Evolutionary conservation across 2,113 vertebrate genomes (phyloP).

Genomic region (Petaurus breviceps): DNA sequence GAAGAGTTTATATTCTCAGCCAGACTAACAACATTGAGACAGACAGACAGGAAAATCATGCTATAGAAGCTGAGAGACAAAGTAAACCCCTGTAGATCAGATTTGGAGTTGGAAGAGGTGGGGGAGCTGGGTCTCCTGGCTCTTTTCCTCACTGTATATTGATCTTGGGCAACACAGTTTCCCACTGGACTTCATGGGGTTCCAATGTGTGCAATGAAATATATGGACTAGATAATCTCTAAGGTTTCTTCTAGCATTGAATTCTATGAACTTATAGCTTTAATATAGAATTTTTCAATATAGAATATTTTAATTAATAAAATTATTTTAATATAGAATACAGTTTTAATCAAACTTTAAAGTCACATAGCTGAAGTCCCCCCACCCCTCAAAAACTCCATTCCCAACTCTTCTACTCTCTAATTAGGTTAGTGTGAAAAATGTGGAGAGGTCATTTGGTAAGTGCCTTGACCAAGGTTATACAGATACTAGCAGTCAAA

Average conservation of each 20-base stretch:
- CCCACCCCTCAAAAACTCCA: not conserved
- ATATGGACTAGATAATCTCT: not conserved
- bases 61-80: not conserved
- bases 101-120: not conserved
- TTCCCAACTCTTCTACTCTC: not conserved
- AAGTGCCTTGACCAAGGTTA: not conserved
- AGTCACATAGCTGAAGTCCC: not conserved
- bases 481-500: not conserved
- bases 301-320: too few species aligned
- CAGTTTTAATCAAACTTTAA: not conserved
- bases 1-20: too few species aligned
- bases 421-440: not conserved
- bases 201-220: not conserved
- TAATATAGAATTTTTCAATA: not conserved
- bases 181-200: not conserved
- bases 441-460: not conserved
- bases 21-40: too few species aligned
- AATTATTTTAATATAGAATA: too few species aligned
- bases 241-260: not conserved
- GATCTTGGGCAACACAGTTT: not conserved
- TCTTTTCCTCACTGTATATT: not conserved
- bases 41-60: not conserved
- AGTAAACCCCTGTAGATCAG: not conserved
- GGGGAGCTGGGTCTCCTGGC: too few species aligned
- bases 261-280: not conserved